A percentile compares a stretch with the other conserved stretches of the same genome.
Evolutionary conservation across 2,797 vertebrate genomes (phyloP).

Genomic region (Buceros bicornis): DNA sequence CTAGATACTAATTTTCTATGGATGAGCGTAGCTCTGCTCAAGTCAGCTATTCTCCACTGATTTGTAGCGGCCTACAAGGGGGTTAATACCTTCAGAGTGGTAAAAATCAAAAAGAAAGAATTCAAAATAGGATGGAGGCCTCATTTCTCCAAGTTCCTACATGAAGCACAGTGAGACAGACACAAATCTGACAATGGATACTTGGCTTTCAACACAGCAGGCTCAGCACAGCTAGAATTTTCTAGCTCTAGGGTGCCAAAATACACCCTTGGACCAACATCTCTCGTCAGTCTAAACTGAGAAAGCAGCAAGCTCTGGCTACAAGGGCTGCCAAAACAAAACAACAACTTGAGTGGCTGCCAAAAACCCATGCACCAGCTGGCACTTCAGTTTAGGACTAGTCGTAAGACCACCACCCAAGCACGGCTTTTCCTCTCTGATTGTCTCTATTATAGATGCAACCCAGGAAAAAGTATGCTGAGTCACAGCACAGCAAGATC

Average conservation of each 20-base stretch:
- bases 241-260: constrained; percentile 46
- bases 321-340: constrained; percentile 75
- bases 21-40: not conserved
- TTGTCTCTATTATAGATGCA: not conserved
- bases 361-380: constrained; percentile 82
- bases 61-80: not conserved
- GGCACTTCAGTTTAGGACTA: constrained; percentile 72
- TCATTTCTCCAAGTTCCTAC: not conserved
- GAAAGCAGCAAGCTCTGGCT: constrained; percentile 55
- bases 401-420: constrained; percentile 40
- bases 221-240: constrained; percentile 35
- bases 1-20: not conserved
- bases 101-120: constrained; percentile 8
- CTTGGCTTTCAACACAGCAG: not conserved
- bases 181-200: not conserved
- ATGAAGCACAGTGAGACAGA: not conserved
- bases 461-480: not conserved
- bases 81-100: not conserved
- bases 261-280: constrained; percentile 27
- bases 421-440: not conserved
- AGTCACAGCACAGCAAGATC: not conserved
- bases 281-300: constrained; percentile 30
- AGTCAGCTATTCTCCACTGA: not conserved
- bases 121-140: not conserved
- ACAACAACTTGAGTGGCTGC: constrained; percentile 83